Base-by-base conservation (phyloP, 2,797 vertebrate genomes). In the Taeniopygia guttata region DNA sequence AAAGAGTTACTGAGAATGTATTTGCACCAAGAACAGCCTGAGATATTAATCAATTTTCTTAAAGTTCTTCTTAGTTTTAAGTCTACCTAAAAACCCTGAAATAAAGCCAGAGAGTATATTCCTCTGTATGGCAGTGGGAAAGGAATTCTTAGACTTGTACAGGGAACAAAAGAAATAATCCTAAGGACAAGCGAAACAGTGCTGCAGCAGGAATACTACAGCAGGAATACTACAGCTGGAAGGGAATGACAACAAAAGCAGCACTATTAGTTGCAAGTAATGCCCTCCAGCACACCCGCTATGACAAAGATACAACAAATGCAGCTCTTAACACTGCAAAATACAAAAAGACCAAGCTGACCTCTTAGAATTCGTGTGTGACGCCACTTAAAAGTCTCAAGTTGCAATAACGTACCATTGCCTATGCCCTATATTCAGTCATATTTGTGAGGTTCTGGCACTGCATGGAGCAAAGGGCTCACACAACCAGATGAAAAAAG, bases 271-370 rank as follows among this genome's bases (percentile, higher is more conserved):
- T 5, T 18, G 3, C 17, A 42, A 4, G 0, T 25, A 19, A 40
- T 10, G 12, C 11, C 22, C 22, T 67, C 19, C 54, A 38, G 18
- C 18, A 42, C 6, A 36, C 3, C 7, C 7, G 34, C 13, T 54
- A 22, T 0, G 0, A 3, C 4, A 30, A 7, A 43, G 4, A 23
- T 2, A 40, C 1, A 55, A 34, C 7, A 58, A 66, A 43, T 4
- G 1, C 58, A 48, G 25, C 0, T 74, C 38, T 49, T 49, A 67
- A 46, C 5, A 12, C 13, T 22, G 18, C 0, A 0, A 29, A 9
- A 36, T 5, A 48, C 2, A 59, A 36, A 15, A 75, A 70, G 59
- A n/a, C 4, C 4, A 72, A 64, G 12, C 0, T 51, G 21, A 87
- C 11, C 22, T 79, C 36, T 40, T 76, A 45, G 5, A 19, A 29